Conservation (phyloP, 2,888 invertebrate genomes). For the Coenonympha arcania region DNA sequence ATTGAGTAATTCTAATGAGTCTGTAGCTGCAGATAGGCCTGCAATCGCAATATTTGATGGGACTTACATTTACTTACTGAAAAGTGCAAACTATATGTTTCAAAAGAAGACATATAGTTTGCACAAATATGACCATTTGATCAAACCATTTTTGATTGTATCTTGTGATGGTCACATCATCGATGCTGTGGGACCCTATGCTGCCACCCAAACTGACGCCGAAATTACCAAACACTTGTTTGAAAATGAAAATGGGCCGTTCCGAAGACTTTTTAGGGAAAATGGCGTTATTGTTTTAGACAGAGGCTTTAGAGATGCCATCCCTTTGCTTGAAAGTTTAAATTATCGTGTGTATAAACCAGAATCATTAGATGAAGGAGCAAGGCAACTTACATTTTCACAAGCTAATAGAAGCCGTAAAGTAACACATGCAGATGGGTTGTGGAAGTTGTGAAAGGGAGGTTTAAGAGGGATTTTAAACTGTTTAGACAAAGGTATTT, state of each 20-base stretch:
- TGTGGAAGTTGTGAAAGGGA: no score
- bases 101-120: not conserved
- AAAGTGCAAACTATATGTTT: not conserved
- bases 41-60: not conserved
- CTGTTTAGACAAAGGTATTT: no score
- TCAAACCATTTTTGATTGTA: not conserved
- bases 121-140: not conserved
- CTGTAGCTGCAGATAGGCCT: no score
- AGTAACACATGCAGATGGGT: no score
- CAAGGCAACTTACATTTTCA: no score
- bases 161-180: not conserved
- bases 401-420: no score
- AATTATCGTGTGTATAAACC: not conserved
- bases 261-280: conserved; percentile 7
- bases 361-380: no score
- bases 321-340: not conserved
- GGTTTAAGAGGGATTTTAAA: no score
- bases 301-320: not conserved
- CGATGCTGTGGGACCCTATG: not conserved
- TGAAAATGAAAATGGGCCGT: not conserved
- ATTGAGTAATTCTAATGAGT: no score
- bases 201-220: not conserved
- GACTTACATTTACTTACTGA: not conserved
- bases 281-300: conserved; percentile 11
- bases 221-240: not conserved